Evolutionary conservation across 2,888 invertebrate species (phyloP), one percentile per base, ranked within the genome.

Genomic region (Ophion costatus): DNA sequence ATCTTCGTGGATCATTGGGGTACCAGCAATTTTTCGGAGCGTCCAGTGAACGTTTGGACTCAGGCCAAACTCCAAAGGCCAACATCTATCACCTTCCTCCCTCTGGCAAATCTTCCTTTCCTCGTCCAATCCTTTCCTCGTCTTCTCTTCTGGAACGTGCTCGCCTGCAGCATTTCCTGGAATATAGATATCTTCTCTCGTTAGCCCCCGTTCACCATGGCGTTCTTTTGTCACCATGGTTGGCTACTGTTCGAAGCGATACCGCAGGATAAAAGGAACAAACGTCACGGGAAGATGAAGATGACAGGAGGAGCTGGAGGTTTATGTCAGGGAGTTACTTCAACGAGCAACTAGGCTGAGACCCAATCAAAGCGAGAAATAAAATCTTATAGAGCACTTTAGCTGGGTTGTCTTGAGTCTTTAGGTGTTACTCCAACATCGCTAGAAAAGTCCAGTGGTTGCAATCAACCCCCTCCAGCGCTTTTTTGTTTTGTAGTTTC

Each of bases 61-160:
- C 33, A 56, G 14, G 73, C 77, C 80, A 51, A 51, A 51, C 51
- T 51, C 51, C 51, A 17, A 51, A 51, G 51, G 14, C 51, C 17
- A 76, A 82, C 74, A 59, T 73, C 80, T 80, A 73, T 73, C 82
- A 76, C 57, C 67, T 82, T 73, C 11, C 42, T 51, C 69, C 42
- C 63, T 29, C 17, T 57, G 29, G 56, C 51, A 57, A 64, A 71
- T n/a, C 56, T 71, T 42, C 10, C 51, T 14, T 51, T 51, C 51
- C 51, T 51, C 51, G 51, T 51, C 0, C 51, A 56, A 64, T n/a
- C 77, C 57, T 45, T 51, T n/a, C 10, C 29, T 51, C 71, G 70
- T 63, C 51, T 70, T 59, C 67, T n/a, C 63, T 10, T n/a, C 64
- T 57, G 64, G 45, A 51, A 78, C 61, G 33, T 63, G 29, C 33